These are phyloP conservation scores for Elmis aenea DNA, from an alignment of 2,888 invertebrate species.

Conservation along the genomic window DNA sequence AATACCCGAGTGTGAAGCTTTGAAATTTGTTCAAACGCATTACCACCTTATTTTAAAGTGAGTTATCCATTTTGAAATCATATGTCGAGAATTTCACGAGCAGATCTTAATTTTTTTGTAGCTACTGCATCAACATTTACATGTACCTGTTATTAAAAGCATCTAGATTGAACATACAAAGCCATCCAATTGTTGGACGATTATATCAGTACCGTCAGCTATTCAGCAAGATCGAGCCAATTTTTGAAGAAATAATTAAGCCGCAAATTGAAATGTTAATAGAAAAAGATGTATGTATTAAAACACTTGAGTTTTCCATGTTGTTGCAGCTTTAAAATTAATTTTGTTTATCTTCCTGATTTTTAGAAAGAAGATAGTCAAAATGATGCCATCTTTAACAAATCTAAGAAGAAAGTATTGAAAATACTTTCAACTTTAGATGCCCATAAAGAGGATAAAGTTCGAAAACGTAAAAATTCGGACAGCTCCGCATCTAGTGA, in stretches of 20 bases:
- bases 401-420: slow-evolving; percentile 41
- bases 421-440: slow-evolving; percentile 42
- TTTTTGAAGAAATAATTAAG: slow-evolving; percentile 62
- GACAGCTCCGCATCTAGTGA: slow-evolving; percentile 6
- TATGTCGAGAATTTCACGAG: too few relatives aligned
- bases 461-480: slow-evolving; percentile 13
- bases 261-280: slow-evolving; percentile 64
- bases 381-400: too few relatives aligned
- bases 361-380: too few relatives aligned
- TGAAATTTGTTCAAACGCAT: slow-evolving; percentile 62
- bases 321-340: too few relatives aligned
- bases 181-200: slow-evolving; percentile 86
- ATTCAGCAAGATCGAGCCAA: slow-evolving; percentile 66
- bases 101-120: slow-evolving; percentile 47
- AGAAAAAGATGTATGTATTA: slow-evolving; percentile 20
- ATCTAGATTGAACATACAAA: slow-evolving; percentile 63
- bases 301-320: too few relatives aligned
- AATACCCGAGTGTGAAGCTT: slow-evolving; percentile 60
- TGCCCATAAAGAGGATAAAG: slow-evolving; percentile 7
- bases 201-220: slow-evolving; percentile 76
- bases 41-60: slow-evolving; percentile 48
- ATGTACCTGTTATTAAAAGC: slow-evolving; percentile 83
- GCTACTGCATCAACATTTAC: slow-evolving; percentile 80
- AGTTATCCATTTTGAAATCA: too few relatives aligned
- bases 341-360: too few relatives aligned